Percentiles rank a stretch among this genome's conserved stretches.
These are phyloP conservation scores for Ahaetulla prasina DNA, from an alignment of 2,113 vertebrate genomes.

Conservation along the genomic window DNA sequence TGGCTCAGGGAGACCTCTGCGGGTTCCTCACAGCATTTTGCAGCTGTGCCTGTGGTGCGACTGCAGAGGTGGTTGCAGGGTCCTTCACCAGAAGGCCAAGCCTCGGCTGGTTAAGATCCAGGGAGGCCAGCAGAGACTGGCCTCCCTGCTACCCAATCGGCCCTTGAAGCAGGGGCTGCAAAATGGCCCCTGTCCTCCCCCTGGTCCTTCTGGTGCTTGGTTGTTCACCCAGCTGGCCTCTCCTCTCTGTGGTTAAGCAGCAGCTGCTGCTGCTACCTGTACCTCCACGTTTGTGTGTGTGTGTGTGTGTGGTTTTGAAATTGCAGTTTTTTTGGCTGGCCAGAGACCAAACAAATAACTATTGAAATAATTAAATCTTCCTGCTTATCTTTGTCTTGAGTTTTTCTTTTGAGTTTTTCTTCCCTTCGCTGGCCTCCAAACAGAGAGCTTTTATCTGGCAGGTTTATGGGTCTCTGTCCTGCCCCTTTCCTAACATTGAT, in stretches of 20 bases:
- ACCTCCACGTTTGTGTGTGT: neutral
- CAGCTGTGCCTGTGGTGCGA: too few species aligned
- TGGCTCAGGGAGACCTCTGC: too few species aligned
- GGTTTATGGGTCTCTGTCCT: neutral
- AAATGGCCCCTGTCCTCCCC: neutral
- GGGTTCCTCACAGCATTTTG: too few species aligned
- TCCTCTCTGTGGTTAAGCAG: slow-evolving; percentile 24
- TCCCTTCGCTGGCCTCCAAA: neutral
- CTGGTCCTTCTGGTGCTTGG: slow-evolving; percentile 34
- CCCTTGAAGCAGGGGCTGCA: neutral
- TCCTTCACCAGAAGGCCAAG: too few species aligned
- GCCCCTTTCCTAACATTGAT: neutral
- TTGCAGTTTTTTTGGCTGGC: neutral
- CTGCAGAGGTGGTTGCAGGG: too few species aligned
- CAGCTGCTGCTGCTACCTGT: neutral
- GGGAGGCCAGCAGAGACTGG: too few species aligned
- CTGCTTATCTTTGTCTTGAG: slow-evolving; percentile 11
- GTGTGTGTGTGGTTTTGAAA: slow-evolving; percentile 3
- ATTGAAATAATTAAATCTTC: neutral
- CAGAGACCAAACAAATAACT: rapidly evolving
- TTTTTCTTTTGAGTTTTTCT: neutral
- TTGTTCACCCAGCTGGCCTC: slow-evolving; percentile 34
- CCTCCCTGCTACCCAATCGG: too few species aligned
- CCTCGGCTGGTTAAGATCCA: too few species aligned
- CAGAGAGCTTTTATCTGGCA: rapidly evolving